Conservation (phyloP, 1,140 invertebrate genomes). For the Meloidogyne hapla region DNA sequence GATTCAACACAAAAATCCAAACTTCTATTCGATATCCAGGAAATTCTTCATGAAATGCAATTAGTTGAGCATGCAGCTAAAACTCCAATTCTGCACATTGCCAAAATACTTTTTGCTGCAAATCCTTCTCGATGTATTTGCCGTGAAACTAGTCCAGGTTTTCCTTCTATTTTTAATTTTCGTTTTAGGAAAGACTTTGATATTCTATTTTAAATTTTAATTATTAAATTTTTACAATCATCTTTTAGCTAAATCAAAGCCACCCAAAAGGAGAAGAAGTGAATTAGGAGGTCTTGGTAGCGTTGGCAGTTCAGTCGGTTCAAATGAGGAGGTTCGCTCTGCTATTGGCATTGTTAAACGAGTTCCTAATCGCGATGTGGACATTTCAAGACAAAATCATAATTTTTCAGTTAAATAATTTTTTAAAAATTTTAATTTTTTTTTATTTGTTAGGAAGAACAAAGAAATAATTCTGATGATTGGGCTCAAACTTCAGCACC, state of each 20-base stretch:
- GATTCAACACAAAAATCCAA: background rate
- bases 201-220: too few species aligned
- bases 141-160: constrained; percentile 4
- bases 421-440: too few species aligned
- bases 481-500: background rate
- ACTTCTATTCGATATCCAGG: constrained; percentile 8
- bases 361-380: background rate
- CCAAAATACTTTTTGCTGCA: constrained; percentile 19
- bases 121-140: background rate
- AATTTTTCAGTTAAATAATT: too few species aligned
- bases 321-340: background rate
- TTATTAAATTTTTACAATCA: background rate
- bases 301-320: constrained; percentile 3
- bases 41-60: constrained; percentile 15
- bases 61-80: constrained; percentile 25
- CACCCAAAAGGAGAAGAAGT: constrained; percentile 17
- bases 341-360: background rate
- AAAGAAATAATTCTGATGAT: background rate
- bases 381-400: background rate
- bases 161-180: background rate
- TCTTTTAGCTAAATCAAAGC: constrained; percentile 22
- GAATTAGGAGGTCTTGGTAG: constrained; percentile 22
- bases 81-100: constrained; percentile 8
- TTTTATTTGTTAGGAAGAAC: background rate
- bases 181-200: too few species aligned